Evolutionary conservation across 2,888 invertebrate species (phyloP), one percentile per base, ranked within the genome.

Genomic region (Boloria euphrosyne): DNA sequence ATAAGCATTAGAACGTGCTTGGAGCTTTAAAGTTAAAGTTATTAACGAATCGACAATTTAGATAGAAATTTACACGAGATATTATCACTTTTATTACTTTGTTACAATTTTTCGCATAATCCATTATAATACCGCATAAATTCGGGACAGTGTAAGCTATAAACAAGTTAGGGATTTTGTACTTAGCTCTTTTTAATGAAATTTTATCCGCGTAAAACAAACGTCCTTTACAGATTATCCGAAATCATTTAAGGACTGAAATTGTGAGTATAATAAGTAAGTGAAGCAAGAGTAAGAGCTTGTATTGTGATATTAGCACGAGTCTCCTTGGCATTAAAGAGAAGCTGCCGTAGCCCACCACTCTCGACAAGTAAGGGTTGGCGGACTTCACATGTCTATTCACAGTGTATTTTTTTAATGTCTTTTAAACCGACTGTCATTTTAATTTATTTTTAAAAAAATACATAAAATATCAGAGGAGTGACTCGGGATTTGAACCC

Each of bases 151-250:
- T 67, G 59, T 66, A 58, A 63, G 66, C 66, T 14, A 67, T 67
- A 67, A 67, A 63, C 66, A 62, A 68, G 27, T 50, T 27, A 16
- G 52, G 66, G 66, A 54, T 66, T 59, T 54, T 46, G 53, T 53
- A 54, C 62, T 66, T 55, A 68, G 66, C 66, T 68, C 50, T 59
- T 68, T 68, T 68, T 68, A 66, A 68, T 68, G 66, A 68, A 66
- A 68, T 68, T 68, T 66, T 55, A 68, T 54, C 43, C 50, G 50
- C 51, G 46, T 58, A 44, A 57, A 50, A 51, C 43, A 55, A 51
- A 64, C 63, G 51, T 17, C 47, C n/a, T 50, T 31, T 59, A 18
- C 14, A 14, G 14, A 57, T 44, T 44, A 43, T 14, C 43, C 14
- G 0, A 7, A 43, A 44, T 13, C 14, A 14, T 18, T 55, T 43